Base-by-base conservation (phyloP, 2,797 vertebrate genomes). In the Peromyscus aztecus region DNA sequence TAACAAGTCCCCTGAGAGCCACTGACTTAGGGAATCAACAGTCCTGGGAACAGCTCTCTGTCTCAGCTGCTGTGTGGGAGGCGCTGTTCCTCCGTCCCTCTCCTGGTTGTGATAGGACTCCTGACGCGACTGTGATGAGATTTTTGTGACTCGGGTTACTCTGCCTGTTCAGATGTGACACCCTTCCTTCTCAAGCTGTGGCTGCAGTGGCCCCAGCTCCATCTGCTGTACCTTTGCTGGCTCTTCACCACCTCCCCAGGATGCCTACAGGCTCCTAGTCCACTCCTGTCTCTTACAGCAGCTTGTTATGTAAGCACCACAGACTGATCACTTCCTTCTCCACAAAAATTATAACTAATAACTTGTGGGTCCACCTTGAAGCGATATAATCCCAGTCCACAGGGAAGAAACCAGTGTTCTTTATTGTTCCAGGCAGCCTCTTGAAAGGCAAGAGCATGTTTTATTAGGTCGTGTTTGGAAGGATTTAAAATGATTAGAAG, bases 381-480 rank as follows among this genome's bases (percentile, higher is more conserved):
- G 92, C 52, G 49, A 29, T 69, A 61, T 84, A 49, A 90, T 90
- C 81, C 34, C 49, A 37, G 55, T 80, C 71, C 43, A 57, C 37
- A 52, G 63, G 83, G 90, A 55, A 87, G 82, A 88, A 88, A 14
- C 71, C 78, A 78, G 23, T 76, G 13, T 40, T 89, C 90, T 91
- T 94, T 71, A 91, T 93, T 96, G 75, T 69, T 86, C 83, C 91
- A 59, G 59, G 67, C 46, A 89, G 78, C 37, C 24, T 91, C 94
- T 80, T 2, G 52, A 67, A 80, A 81, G 37, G 31, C 92, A 89
- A 93, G 49, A 85, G 27, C 71, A 63, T 93, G 63, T 89, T 94
- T 91, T 89, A 90, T 89, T 89, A 86, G 40, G 17, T 73, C 93
- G 90, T 90, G 77, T 82, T 94, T 93, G 69, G 61, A 93, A 84